Percentiles rank a stretch among this genome's conserved stretches.
These are phyloP conservation scores for Dysdera silvatica DNA, from an alignment of 1,140 invertebrate species.

Conservation along the genomic window DNA sequence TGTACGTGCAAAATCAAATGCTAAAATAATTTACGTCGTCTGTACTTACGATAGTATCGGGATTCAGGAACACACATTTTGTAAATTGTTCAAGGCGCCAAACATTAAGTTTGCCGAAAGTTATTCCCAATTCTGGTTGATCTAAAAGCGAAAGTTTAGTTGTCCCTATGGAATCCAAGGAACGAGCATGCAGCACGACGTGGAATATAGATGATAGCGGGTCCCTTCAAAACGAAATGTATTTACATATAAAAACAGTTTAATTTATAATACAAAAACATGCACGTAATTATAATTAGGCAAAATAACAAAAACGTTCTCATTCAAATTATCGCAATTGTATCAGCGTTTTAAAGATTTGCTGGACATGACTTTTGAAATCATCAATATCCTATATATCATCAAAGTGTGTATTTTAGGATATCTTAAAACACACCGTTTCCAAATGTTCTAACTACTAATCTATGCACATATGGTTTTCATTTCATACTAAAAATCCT, in stretches of 20 bases:
- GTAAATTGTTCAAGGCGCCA: slow-evolving; percentile 84
- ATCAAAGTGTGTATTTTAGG: no score
- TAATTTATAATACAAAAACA: not conserved
- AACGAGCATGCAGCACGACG: slow-evolving; percentile 72
- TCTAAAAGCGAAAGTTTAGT: slow-evolving; percentile 78
- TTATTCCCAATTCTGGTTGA: slow-evolving; percentile 85
- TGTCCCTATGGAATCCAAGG: slow-evolving; percentile 80
- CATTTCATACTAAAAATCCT: no score
- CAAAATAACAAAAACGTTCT: not conserved
- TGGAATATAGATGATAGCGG: slow-evolving; percentile 66
- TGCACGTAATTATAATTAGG: not conserved
- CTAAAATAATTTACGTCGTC: no score
- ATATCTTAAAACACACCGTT: no score
- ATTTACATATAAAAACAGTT: slow-evolving; percentile 17
- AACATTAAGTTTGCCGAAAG: slow-evolving; percentile 87
- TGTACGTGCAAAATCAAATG: no score
- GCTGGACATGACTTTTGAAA: no score
- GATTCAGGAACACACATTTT: slow-evolving; percentile 93
- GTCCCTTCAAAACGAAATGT: slow-evolving; percentile 49
- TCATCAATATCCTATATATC: no score
- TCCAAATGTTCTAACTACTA: no score
- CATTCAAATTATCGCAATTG: no score
- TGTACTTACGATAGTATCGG: slow-evolving; percentile 73
- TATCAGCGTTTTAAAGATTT: no score
- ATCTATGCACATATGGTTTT: no score